Base-by-base conservation (phyloP, 2,797 vertebrate species). In the Selene dorsalis region DNA sequence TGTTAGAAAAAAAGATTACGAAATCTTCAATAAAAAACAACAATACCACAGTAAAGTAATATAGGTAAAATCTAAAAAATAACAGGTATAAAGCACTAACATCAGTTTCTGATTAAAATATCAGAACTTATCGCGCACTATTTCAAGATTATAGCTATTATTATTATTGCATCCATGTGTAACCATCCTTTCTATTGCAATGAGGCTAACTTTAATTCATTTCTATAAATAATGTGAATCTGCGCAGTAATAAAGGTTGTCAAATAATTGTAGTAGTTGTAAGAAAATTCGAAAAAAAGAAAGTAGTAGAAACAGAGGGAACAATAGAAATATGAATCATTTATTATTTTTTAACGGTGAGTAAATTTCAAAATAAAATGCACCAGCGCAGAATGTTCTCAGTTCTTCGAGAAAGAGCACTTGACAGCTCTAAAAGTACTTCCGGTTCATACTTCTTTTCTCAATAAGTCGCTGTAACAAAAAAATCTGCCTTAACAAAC, bases 381-480 rank as follows among this genome's bases (percentile, higher is more conserved):
- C 24, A 28, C 3, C 3, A 22, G n/a, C 20, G 4, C 0, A 53
- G 47, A 90, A 84, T 0, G 0, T 55, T 0, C 83, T 82, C 32
- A 50, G 77, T 8, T 32, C 16, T 92, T 91, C 91, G 58, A 64
- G 82, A 92, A 91, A 38, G 8, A 35, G 6, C 9, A 1, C 3
- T 0, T 2, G 7, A 0, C 1, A 66, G 14, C 16, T 14, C 3
- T 1, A 0, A 10, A 76, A 87, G 17, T 78, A 89, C 88, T 91
- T 94, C 93, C 92, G 92, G 92, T 79, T 93, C 53, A 65, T 9
- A 1, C 0, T 14, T 72, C 6, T 16, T 67, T 70, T 52, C 9
- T 28, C 2, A 38, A 20, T 5, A 47, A 28, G 0, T 69, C 0
- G 1, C 4, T 28, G 2, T n/a, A 26, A 3, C 4, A 17, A 1